Evolutionary conservation across 2,888 invertebrate genomes (phyloP), one percentile per base, ranked within the genome.

Genomic region (Hypselothyrea guttata): DNA sequence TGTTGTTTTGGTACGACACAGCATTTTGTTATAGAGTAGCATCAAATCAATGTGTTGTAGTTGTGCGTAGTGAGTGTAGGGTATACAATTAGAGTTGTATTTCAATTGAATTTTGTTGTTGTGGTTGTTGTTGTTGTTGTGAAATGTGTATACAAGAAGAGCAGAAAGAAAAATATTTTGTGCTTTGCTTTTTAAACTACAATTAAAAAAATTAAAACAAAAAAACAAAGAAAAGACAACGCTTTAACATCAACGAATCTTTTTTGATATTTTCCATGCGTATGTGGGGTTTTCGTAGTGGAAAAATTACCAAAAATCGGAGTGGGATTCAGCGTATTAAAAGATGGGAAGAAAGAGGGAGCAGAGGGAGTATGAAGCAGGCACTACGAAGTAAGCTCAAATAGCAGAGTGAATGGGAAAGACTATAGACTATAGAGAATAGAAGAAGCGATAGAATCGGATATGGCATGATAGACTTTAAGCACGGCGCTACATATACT

Each of bases 251-350:
- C 54, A 75, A 87, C 72, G 75, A 12, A 38, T 61, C 22, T 22
- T 38, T 84, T 68, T 88, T 78, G 78, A 86, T 87, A 86, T 86
- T 86, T 87, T 81, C 78, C 88, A 87, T 78, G 86, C 87, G 78
- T 86, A 71, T 71, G 56, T 61, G 65, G 72, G 66, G 44, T 73
- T 86, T 82, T 82, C 82, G 60, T 57, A 65, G 79, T 82, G 81
- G 81, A 79, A 81, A 86, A 76, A 70, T 75, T 78, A 78, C 81
- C 75, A 82, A 73, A 63, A 47, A 56, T 46, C 31, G 30, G 53
- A 53, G 51, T 35, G 28, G 47, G 45, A 38, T 57, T 59, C 5
- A 45, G 12, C 28, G 37, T 4, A 42, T 48, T 28, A 53, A 38
- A 9, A 34, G 18, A 68, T 35, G 35, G 58, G 49, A 28, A 2